Evolutionary conservation across 2,113 vertebrate genomes (phyloP).

Genomic region (Sisor rabdophorus): DNA sequence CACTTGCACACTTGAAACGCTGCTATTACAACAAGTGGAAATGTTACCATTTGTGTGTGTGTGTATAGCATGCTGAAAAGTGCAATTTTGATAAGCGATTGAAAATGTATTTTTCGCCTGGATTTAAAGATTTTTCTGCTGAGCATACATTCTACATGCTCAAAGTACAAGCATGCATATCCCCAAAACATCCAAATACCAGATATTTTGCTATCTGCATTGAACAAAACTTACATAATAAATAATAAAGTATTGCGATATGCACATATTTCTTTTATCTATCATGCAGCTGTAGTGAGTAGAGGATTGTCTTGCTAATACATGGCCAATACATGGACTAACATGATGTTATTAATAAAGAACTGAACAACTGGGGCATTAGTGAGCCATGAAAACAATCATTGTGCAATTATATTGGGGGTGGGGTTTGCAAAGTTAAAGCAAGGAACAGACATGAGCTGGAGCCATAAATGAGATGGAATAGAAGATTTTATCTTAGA

Average conservation of each 20-base stretch:
- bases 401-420: constrained; percentile 7
- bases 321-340: too few species aligned
- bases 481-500: not conserved
- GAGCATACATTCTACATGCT: too few species aligned
- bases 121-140: too few species aligned
- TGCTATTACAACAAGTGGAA: not conserved
- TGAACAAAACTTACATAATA: too few species aligned
- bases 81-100: too few species aligned
- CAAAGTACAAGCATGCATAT: too few species aligned
- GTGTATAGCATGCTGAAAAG: not conserved
- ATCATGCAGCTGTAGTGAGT: not conserved
- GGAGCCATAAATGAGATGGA: not conserved
- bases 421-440: not conserved
- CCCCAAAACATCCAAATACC: too few species aligned
- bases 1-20: not conserved
- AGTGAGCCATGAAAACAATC: constrained; percentile 8
- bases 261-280: too few species aligned
- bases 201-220: too few species aligned
- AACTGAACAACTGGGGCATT: not conserved
- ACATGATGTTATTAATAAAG: constrained; percentile 16
- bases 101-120: too few species aligned
- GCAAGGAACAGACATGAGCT: not conserved
- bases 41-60: constrained; percentile 4
- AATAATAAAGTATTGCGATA: too few species aligned
- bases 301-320: too few species aligned